phyloP scores from a whole-genome alignment of 2,113 vertebrate species.

The Benitochromis conjunctus region DNA sequence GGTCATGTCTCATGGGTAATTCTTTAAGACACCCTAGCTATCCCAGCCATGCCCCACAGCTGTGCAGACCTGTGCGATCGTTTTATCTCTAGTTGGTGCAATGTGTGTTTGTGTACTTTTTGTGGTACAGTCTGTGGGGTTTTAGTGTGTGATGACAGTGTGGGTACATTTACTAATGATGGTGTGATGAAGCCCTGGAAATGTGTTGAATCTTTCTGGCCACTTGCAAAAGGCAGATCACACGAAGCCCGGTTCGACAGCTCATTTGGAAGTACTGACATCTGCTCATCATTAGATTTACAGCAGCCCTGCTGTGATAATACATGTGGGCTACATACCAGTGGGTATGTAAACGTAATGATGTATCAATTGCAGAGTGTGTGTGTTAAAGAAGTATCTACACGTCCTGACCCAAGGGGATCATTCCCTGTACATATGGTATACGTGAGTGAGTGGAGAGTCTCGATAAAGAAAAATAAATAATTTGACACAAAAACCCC shows the following conservation, averaged over 20 bases:
- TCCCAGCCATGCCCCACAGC: no score
- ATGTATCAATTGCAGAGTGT: background rate
- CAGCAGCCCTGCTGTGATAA: background rate
- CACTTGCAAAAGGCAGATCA: background rate
- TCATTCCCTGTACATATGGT: background rate
- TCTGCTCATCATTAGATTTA: no score
- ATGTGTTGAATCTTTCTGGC: background rate
- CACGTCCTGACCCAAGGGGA: background rate
- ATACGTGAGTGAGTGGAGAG: background rate
- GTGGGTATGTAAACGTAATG: background rate
- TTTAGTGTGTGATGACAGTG: no score
- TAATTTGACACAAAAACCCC: background rate
- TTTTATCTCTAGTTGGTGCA: no score
- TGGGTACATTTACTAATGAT: background rate
- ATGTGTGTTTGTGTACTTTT: no score
- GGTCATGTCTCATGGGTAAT: no score
- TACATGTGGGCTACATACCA: background rate
- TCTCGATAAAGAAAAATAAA: background rate
- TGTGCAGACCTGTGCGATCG: no score
- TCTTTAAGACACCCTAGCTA: no score
- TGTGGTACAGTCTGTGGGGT: no score
- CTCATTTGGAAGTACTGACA: background rate
- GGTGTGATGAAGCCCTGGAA: background rate
- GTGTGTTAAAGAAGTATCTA: background rate
- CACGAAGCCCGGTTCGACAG: no score